Evolutionary conservation across 2,113 vertebrate genomes (phyloP), one percentile per base, ranked within the genome.

Genomic region (Falco punctatus): DNA sequence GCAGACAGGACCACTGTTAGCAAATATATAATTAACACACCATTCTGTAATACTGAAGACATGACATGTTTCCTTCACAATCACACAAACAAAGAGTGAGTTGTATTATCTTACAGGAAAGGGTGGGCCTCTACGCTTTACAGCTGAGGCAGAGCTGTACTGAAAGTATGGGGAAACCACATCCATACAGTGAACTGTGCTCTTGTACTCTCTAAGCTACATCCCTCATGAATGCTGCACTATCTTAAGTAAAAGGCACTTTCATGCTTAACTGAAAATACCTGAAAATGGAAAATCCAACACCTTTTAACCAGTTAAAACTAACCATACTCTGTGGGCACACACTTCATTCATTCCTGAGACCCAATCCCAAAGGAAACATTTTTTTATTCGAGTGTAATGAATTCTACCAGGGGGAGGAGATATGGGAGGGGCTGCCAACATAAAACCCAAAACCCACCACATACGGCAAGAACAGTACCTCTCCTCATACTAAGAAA

Each of bases 31-130:
- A 87, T 66, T 52, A 81, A 80, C 89, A 88, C 35, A 88, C n/a
- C 51, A 22, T 21, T 90, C 88, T 92, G 77, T 79, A 94, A 90
- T 8, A 51, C 28, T 21, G 84, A 96, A 95, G 91, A 95, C 21
- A 58, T 3, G 42, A 2, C 80, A 81, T 88, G 97, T 96, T 97
- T 88, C 94, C 92, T 96, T 90, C 94, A 91, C 89, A 95, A 96
- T 85, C 80, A 94, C 86, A 95, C 86, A 92, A 95, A 92, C 65
- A 94, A 92, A 94, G 77, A 91, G 73, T 55, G 75, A 81, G 87
- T 65, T 97, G 22, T 79, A 88, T 78, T 96, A 96, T 97, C 97
- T 97, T 83, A 97, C 96, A 98, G 98, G 98, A 98, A 98, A 98
- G 97, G 98, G 97, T 94, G 98, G 97, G 97, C 95, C 97, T 91